Base-by-base conservation (phyloP, 1,140 invertebrate genomes). In the Drosophila sturtevanti region DNA sequence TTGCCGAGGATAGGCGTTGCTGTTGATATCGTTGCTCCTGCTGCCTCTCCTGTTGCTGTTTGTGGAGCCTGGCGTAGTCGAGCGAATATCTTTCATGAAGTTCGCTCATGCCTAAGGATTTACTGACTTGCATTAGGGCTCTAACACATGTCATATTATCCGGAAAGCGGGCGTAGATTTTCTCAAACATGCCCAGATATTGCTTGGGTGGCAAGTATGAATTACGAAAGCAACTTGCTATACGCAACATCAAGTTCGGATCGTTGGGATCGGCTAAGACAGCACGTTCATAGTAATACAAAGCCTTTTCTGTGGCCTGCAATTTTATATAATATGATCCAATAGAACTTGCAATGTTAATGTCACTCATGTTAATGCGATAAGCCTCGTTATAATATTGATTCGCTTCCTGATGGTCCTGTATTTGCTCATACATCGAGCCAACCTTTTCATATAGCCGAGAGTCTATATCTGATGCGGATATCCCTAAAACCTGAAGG, bases 301-400 rank as follows among this genome's bases (percentile, higher is more conserved):
- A 94, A 4, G 98, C 97, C 92, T 98, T 98, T 91, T 99, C 98
- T 41, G 96, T 95, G 16, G 94, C 92, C 93, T 98, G 96, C 81
- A 97, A 95, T 81, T 98, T 96, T 63, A 98, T 96, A 84, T 97
- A 98, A 91, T 98, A 98, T 0, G 96, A 96, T 48, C 96, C 97
- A 24, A 99, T 93, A 95, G 98, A 99, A 90, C 98, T 96, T 65
- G 99, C 96, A 0, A 97, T 97, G 63, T 95, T 94, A 51, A 98
- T 95, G 92, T 97, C 97, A 37, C 96, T 96, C 56, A 98, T 98
- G 92, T 96, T 97, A 90, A 97, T 96, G 77, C 97, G 95, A 92
- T 96, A 97, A 4, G 97, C 96, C 95, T 99, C 97, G 92, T 95
- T 95, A 80, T 98, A 96, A 93, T 97, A 98, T 81, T 98, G 97